These are phyloP conservation scores for Caradrina clavipalpis DNA, from an alignment of 2,888 invertebrate genomes.

Conservation along the genomic window DNA sequence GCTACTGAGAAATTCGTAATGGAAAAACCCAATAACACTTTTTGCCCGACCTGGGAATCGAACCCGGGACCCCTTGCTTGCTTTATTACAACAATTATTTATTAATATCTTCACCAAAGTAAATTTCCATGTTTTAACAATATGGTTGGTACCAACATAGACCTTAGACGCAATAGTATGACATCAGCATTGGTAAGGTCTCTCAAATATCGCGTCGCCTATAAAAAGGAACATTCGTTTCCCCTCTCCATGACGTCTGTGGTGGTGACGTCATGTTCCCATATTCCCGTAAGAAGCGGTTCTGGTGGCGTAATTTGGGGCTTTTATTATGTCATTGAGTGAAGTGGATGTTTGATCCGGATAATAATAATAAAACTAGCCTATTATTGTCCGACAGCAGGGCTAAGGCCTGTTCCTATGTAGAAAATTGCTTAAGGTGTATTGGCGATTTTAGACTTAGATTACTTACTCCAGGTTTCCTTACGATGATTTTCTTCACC, in stretches of 20 bases:
- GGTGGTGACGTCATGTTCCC: constrained; percentile 42
- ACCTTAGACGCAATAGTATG: constrained; percentile 29
- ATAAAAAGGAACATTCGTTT: constrained; percentile 50
- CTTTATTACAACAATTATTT: background rate
- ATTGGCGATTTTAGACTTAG: too few relatives aligned
- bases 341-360: constrained; percentile 6
- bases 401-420: too few relatives aligned
- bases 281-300: constrained; percentile 41
- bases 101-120: background rate
- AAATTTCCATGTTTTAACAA: background rate
- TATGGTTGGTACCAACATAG: background rate
- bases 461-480: too few relatives aligned
- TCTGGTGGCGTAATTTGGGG: constrained; percentile 23
- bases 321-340: constrained; percentile 39
- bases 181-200: constrained; percentile 34
- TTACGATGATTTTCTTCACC: too few relatives aligned
- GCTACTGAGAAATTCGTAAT: too few relatives aligned
- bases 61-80: too few relatives aligned
- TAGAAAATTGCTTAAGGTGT: too few relatives aligned
- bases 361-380: too few relatives aligned
- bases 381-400: too few relatives aligned
- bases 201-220: constrained; percentile 33
- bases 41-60: too few relatives aligned
- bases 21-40: too few relatives aligned
- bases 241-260: constrained; percentile 43